Evolutionary conservation across 2,888 invertebrate genomes (phyloP), one percentile per base, ranked within the genome.

Genomic region (Mechanitis messenoides): DNA sequence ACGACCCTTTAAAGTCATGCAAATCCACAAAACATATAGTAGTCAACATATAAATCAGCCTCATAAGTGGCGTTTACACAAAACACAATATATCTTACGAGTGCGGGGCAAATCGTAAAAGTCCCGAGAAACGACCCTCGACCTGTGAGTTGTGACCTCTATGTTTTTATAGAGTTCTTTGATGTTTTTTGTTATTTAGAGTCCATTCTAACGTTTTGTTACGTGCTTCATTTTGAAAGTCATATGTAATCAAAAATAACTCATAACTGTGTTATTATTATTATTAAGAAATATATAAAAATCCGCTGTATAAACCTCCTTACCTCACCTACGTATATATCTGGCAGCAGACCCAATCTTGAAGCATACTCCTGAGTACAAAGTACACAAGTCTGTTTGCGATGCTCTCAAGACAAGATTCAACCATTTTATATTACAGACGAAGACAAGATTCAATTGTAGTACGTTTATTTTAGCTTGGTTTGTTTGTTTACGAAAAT

Each of bases 21-120:
- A n/a, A 42, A 33, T 72, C 74, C 70, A 72, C 71, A 70, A 67
- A 68, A 69, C 71, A 72, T 69, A 72, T 67, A 12, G 71, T 75
- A 75, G 75, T 75, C 76, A 75, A 72, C 58, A 71, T 71, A 81
- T 88, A 88, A 87, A 88, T 88, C 87, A 84, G 73, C 78, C 67
- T 66, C 71, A 74, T 85, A 87, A 87, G 84, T 87, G 87, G 86
- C 88, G 79, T 87, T 87, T 88, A 87, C 83, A 78, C 82, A 81
- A 82, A 81, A 83, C 82, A 85, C n/a, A 50, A 50, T 83, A 83
- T 81, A 74, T 75, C 73, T 74, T 68, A 68, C 74, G 68, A 73
- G 81, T 75, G 77, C 79, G 81, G 80, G 78, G 78, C 77, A 78
- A 84, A 85, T 87, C 88, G 87, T 88, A 87, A 88, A 88, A 72